These are phyloP conservation scores for Zaprionus lachaisei DNA, from an alignment of 1,140 invertebrate species.

Conservation along the genomic window DNA sequence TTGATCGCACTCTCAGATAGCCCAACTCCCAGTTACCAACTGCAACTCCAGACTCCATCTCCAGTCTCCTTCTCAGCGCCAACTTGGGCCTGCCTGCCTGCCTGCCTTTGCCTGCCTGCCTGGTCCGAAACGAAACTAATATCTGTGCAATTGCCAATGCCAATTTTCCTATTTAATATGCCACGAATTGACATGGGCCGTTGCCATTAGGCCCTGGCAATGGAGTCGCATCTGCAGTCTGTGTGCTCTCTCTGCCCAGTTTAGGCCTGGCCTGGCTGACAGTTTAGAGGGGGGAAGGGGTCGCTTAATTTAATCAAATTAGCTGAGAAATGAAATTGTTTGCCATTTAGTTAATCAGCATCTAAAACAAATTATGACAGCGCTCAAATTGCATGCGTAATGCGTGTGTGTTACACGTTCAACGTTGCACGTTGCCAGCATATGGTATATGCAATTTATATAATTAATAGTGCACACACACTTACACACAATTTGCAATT, in stretches of 20 bases:
- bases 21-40: conserved; percentile 47
- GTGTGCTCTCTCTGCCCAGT: too few relatives aligned
- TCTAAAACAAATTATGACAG: conserved; percentile 78
- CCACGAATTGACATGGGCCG: conserved; percentile 79
- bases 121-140: conserved; percentile 57
- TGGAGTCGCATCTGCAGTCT: conserved; percentile 1
- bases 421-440: background rate
- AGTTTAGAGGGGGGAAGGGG: conserved; percentile 28
- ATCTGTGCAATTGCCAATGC: conserved; percentile 80
- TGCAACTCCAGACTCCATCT: conserved; percentile 5
- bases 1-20: conserved; percentile 77
- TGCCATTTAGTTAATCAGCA: conserved; percentile 73
- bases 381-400: conserved; percentile 47
- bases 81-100: background rate
- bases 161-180: conserved; percentile 82
- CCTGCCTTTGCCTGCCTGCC: background rate
- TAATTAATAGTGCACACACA: conserved; percentile 63
- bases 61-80: conserved; percentile 23
- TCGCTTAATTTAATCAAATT: conserved; percentile 79
- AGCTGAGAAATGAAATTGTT: conserved; percentile 70
- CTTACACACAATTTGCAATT: conserved; percentile 68
- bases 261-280: conserved; percentile 48
- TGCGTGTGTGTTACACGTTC: conserved; percentile 38
- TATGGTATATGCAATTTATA: conserved; percentile 41
- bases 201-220: conserved; percentile 63